Conservation (phyloP, 2,113 vertebrate genomes). For the Bothrops jararaca region DNA sequence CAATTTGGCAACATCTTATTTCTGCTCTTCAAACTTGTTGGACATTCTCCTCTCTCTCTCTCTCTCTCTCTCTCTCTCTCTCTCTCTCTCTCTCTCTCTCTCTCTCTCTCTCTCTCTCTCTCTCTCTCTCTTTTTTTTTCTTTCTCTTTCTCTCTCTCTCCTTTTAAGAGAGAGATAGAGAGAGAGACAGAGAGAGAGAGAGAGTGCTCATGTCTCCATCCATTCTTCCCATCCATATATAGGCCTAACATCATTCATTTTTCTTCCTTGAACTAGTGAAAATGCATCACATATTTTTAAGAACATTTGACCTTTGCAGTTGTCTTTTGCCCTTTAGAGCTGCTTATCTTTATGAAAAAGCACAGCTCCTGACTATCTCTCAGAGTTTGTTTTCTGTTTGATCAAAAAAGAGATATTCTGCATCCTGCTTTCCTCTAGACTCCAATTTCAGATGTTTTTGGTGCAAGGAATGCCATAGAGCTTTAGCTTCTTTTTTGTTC, state of each 20-base stretch:
- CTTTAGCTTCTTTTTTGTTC: background rate
- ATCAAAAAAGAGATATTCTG: background rate
- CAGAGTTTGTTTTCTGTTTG: constrained; percentile 4
- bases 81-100: too few relatives aligned
- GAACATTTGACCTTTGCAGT: background rate
- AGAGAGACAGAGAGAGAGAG: background rate
- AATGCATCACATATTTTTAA: background rate
- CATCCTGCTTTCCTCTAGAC: background rate
- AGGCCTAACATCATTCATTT: background rate
- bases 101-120: too few relatives aligned
- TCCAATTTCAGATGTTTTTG: background rate
- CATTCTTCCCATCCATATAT: background rate
- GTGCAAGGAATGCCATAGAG: background rate
- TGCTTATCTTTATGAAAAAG: constrained; percentile 30
- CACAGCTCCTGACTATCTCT: background rate
- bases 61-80: too few relatives aligned
- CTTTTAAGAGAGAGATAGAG: too few relatives aligned
- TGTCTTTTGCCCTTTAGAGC: background rate
- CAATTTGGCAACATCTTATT: accelerated
- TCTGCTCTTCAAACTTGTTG: background rate
- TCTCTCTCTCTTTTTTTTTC: too few relatives aligned
- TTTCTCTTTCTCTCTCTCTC: too few relatives aligned
- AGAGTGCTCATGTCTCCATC: background rate
- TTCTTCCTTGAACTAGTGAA: constrained; percentile 6
- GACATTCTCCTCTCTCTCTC: too few relatives aligned